Percentiles rank a stretch among this genome's conserved stretches.
phyloP scores from a whole-genome alignment of 64 coral and sea anemone genomes.

The Actinia tenebrosa region DNA sequence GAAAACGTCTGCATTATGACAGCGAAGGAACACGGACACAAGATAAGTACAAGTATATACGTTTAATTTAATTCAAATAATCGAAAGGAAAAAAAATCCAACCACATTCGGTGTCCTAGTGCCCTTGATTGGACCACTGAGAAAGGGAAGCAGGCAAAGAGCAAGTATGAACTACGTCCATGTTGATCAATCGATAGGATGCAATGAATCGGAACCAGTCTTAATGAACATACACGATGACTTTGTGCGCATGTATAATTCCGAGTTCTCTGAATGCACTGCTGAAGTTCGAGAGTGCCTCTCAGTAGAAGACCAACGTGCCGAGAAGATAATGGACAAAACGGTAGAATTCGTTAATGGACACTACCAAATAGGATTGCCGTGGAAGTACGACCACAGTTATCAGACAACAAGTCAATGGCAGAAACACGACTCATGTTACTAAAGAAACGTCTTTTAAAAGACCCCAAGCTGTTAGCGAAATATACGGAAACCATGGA shows the following conservation, averaged over 20 bases:
- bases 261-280: slow-evolving; percentile 22
- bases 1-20: too few relatives aligned
- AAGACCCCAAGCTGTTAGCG: slow-evolving; percentile 14
- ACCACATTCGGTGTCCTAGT: too few relatives aligned
- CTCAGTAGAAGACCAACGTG: slow-evolving; percentile 37
- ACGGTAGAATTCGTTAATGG: slow-evolving; percentile 37
- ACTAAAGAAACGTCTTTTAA: slow-evolving; percentile 23
- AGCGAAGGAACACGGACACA: too few relatives aligned
- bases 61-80: too few relatives aligned
- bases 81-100: too few relatives aligned
- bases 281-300: slow-evolving; percentile 11
- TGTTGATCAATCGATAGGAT: slow-evolving; percentile 29
- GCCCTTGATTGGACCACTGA: not conserved
- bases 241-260: slow-evolving; percentile 38
- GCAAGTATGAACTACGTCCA: slow-evolving; percentile 36
- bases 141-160: not conserved
- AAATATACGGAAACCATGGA: slow-evolving; percentile 47
- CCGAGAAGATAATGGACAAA: slow-evolving; percentile 33
- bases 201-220: slow-evolving; percentile 34
- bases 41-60: too few relatives aligned
- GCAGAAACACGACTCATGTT: slow-evolving; percentile 16
- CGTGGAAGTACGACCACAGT: slow-evolving; percentile 35
- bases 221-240: slow-evolving; percentile 31
- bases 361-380: slow-evolving; percentile 53
- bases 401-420: slow-evolving; percentile 30